A percentile compares a stretch with the other conserved stretches of the same genome.
Evolutionary conservation across 2,113 vertebrate species (phyloP).

Genomic region (Theristicus caerulescens): DNA sequence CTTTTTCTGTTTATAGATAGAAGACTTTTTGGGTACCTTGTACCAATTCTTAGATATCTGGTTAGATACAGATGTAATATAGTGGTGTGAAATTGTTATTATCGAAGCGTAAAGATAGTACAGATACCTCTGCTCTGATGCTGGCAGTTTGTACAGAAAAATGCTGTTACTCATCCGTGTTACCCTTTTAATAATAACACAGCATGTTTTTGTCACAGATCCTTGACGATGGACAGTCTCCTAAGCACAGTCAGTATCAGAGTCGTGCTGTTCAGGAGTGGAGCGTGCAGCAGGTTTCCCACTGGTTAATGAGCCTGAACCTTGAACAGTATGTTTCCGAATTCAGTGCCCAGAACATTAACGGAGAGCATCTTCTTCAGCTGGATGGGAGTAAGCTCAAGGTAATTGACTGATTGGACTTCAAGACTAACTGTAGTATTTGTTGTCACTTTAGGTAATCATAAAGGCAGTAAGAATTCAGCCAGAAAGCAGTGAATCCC

Average conservation of each 20-base stretch:
- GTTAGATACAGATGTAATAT: neutral
- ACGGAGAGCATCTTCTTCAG: constrained; percentile 89
- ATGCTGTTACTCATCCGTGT: neutral
- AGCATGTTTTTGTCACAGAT: constrained; percentile 78
- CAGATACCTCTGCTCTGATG: neutral
- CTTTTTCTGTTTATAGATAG: neutral
- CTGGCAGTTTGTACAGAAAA: neutral
- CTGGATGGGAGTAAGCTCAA: constrained; percentile 89
- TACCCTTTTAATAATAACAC: neutral
- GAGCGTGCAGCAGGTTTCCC: constrained; percentile 90
- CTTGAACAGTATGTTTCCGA: constrained; percentile 90
- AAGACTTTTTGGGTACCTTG: neutral
- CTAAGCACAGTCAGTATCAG: constrained; percentile 85
- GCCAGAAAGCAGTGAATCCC: neutral
- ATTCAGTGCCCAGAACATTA: constrained; percentile 91
- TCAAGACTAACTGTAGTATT: neutral
- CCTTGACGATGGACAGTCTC: constrained; percentile 85
- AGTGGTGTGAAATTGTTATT: neutral
- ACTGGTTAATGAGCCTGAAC: constrained; percentile 89
- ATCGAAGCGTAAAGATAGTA: neutral
- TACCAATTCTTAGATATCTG: neutral
- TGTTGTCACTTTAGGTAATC: neutral
- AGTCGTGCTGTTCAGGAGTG: constrained; percentile 85
- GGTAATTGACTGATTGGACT: constrained; percentile 70
- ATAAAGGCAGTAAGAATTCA: neutral